Conservation (phyloP, 92 coral and sea anemone genomes). For the Phenganax stokvisi region DNA sequence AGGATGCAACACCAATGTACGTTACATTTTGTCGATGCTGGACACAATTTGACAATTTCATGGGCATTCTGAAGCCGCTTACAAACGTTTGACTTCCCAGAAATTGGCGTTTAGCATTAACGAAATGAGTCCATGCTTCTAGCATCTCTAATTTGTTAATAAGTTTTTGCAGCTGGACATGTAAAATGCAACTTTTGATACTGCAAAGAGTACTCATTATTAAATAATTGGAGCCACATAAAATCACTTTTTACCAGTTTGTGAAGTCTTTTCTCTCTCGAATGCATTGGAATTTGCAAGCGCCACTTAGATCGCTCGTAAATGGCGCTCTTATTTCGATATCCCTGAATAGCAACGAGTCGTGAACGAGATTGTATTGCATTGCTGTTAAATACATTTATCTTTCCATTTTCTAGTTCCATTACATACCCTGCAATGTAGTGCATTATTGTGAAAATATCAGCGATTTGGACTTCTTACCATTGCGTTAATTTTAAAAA, state of each 20-base stretch:
- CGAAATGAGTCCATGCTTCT: conserved; percentile 1
- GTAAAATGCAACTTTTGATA: not conserved
- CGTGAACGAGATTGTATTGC: too few species aligned
- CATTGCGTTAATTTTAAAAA: too few species aligned
- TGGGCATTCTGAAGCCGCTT: not conserved
- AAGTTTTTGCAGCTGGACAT: not conserved
- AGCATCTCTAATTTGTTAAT: conserved; percentile 1
- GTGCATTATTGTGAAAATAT: too few species aligned
- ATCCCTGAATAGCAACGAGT: too few species aligned
- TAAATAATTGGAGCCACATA: not conserved
- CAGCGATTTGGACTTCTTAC: too few species aligned
- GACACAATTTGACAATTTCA: not conserved
- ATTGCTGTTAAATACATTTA: too few species aligned
- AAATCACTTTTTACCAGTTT: not conserved
- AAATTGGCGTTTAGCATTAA: not conserved
- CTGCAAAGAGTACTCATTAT: not conserved
- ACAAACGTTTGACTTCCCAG: not conserved
- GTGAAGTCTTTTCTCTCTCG: not conserved
- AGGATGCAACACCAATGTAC: not conserved
- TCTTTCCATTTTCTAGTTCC: too few species aligned
- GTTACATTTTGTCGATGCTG: not conserved
- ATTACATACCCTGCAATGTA: too few species aligned
- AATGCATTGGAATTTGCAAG: too few species aligned
- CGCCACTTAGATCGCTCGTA: too few species aligned
- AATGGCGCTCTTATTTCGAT: too few species aligned